These are phyloP conservation scores for Condylura cristata DNA, from an alignment of 2,113 vertebrate species.

Conservation along the genomic window DNA sequence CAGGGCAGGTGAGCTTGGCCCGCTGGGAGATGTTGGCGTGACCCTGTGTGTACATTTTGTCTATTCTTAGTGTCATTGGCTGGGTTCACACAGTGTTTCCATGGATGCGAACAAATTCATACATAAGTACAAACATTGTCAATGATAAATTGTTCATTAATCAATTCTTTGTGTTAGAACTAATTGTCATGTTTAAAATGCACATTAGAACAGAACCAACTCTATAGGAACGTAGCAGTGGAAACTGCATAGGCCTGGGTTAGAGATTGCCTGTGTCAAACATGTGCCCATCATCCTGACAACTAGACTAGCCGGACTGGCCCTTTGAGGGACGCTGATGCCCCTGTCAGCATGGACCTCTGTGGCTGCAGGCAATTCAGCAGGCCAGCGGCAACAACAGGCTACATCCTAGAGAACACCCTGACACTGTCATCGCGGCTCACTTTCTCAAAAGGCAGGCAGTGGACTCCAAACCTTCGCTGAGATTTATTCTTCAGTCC, in stretches of 20 bases:
- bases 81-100: not conserved
- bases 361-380: not conserved
- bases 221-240: not conserved
- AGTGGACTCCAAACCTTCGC: conserved; percentile 64
- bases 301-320: not conserved
- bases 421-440: not conserved
- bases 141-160: too few relatives aligned
- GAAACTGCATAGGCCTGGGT: not conserved
- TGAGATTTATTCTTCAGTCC: conserved; percentile 69
- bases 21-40: not conserved
- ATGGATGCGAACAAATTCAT: not conserved
- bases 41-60: not conserved
- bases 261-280: not conserved
- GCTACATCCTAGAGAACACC: not conserved
- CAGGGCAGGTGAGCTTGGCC: not conserved
- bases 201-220: not conserved
- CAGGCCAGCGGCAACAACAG: not conserved
- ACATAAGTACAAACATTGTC: not conserved
- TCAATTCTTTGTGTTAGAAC: not conserved
- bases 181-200: not conserved
- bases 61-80: not conserved
- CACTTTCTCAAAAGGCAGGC: conserved; percentile 47
- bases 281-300: not conserved
- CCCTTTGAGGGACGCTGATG: not conserved
- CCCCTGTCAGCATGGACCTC: not conserved